Conservation (phyloP, 2,113 vertebrate genomes). For the Hyaena hyaena region DNA sequence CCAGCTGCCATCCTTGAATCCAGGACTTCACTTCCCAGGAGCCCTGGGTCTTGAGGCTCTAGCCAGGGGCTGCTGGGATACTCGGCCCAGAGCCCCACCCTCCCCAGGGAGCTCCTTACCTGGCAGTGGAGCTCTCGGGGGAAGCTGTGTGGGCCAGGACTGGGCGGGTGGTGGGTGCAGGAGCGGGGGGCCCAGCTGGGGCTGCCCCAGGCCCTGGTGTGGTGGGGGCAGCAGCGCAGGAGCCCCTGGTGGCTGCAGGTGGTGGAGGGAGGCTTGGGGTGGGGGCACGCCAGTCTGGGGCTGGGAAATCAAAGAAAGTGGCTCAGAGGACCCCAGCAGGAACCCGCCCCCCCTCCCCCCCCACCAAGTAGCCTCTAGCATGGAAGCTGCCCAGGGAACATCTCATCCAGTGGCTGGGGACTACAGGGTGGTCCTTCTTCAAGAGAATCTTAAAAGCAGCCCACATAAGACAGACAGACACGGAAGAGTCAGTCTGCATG, state of each 20-base stretch:
- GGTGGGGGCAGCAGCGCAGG: conserved; percentile 86
- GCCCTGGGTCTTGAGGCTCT: not conserved
- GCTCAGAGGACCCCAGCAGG: not conserved
- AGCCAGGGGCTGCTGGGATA: not conserved
- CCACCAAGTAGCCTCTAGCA: not conserved
- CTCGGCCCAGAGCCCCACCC: not conserved
- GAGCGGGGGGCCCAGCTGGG: conserved; percentile 81
- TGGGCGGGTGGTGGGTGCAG: conserved; percentile 83
- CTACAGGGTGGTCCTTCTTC: not conserved
- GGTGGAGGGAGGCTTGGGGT: conserved; percentile 83
- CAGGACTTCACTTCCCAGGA: not conserved
- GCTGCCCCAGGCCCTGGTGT: conserved; percentile 88
- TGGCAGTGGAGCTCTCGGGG: conserved; percentile 84
- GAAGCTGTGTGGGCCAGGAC: conserved; percentile 90
- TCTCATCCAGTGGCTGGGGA: fast-evolving
- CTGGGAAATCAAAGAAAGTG: conserved; percentile 75
- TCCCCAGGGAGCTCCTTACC: conserved; percentile 82
- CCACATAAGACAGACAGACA: not conserved
- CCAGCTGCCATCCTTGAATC: not conserved
- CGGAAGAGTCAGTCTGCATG: too few species aligned
- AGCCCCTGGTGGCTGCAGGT: conserved; percentile 91
- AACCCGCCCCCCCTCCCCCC: not conserved
- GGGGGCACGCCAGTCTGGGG: conserved; percentile 89
- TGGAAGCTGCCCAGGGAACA: not conserved
- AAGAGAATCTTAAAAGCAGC: not conserved